Base-by-base conservation (phyloP, 2,888 invertebrate species). In the Cataglyphis cursor region DNA sequence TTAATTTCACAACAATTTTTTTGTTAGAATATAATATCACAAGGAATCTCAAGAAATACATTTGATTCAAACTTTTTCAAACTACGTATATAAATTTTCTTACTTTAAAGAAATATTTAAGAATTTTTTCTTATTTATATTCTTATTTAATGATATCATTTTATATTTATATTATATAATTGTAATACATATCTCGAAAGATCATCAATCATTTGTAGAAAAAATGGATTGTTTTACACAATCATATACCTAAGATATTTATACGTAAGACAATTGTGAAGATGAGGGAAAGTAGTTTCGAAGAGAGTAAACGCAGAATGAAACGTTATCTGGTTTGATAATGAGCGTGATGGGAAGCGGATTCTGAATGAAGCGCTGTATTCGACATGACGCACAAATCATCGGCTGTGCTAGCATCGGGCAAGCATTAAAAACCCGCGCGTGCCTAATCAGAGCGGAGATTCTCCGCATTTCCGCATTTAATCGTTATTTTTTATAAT, bases 351-450 rank as follows among this genome's bases (percentile, higher is more conserved):
- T 75, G 81, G 59, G 24, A 51, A 65, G 3, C 38, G 85, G 64
- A 83, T 83, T 82, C 84, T 87, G 81, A 87, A 87, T 87, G 87
- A 85, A 87, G 61, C 81, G 62, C 81, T 87, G 66, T 84, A 59
- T 82, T 76, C 82, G 35, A 82, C 76, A 44, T 73, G 64, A 24
- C 84, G 35, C 65, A 64, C 70, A 51, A 70, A 64, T 81, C 73
- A 28, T 66, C 44, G 31, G 31, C 59, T 75, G 54, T 57, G 65
- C 54, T 21, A 21, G 21, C n/a, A 38, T 24, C 31, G 15, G 48
- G 2, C 21, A 74, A 38, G 2, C 21, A 74, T 74, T 54, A 59
- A 66, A 74, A 64, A 51, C 15, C 10, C 44, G 57, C 57, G 54
- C n/a, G 44, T 48, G 59, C n/a, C 38, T 70, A 70, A 78, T 59